phyloP scores from a whole-genome alignment of 2,113 vertebrate species.

The Antechinus flavipes region DNA sequence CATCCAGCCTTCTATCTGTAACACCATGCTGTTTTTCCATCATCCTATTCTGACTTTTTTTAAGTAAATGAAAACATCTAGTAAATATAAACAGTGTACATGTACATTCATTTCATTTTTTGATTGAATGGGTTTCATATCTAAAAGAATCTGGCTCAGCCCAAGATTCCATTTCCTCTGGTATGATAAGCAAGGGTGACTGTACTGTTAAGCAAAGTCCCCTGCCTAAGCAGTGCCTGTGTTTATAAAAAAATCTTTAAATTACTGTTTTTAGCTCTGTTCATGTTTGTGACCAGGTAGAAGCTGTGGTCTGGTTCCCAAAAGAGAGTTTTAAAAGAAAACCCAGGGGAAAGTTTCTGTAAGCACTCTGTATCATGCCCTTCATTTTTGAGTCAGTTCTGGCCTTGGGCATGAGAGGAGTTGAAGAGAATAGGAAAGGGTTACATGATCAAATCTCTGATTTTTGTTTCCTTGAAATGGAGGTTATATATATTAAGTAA shows the following conservation, averaged over 20 bases:
- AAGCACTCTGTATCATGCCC: neutral
- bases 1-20: neutral
- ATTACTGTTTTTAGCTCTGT: neutral
- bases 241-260: neutral
- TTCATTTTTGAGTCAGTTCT: constrained; percentile 20
- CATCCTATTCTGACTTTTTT: neutral
- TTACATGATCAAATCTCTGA: neutral
- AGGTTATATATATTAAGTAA: neutral
- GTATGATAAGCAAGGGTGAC: neutral
- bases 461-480: neutral
- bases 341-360: neutral
- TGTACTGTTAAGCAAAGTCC: neutral
- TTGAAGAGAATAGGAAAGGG: neutral
- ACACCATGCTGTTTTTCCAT: neutral
- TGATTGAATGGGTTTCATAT: neutral
- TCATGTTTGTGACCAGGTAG: neutral
- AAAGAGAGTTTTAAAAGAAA: constrained; percentile 19
- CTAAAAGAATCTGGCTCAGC: constrained; percentile 35
- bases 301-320: neutral
- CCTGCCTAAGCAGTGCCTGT: constrained; percentile 16
- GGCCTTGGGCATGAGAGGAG: neutral
- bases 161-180: neutral
- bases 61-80: neutral
- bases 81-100: neutral
- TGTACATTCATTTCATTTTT: neutral